Conservation (phyloP, 2,888 invertebrate species). For the Heliothis peltigera region DNA sequence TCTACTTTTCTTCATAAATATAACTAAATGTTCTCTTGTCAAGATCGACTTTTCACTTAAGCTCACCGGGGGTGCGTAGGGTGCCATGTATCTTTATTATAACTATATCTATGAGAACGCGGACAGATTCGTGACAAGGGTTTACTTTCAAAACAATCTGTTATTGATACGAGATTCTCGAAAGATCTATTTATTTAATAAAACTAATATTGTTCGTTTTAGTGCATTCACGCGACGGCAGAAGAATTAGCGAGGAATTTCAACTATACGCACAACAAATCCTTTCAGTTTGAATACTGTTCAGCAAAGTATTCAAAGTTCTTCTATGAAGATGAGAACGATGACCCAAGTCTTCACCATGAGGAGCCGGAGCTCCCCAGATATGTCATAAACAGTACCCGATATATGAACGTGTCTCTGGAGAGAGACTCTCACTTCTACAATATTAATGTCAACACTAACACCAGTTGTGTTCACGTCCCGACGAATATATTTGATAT, state of each 20-base stretch:
- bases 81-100: neutral
- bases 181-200: neutral
- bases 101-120: neutral
- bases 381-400: conserved; percentile 72
- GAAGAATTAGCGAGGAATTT: conserved; percentile 92
- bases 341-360: conserved; percentile 28
- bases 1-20: neutral
- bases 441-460: conserved; percentile 94
- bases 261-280: conserved; percentile 80
- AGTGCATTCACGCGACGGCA: conserved; percentile 94
- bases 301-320: conserved; percentile 94
- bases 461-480: conserved; percentile 96
- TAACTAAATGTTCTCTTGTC: neutral
- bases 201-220: neutral
- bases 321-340: conserved; percentile 67
- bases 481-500: conserved; percentile 97
- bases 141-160: neutral
- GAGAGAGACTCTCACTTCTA: conserved; percentile 95
- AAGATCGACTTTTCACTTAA: too few relatives aligned
- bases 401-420: conserved; percentile 90
- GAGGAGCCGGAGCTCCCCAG: conserved; percentile 63
- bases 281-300: conserved; percentile 91
- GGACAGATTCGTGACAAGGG: neutral
- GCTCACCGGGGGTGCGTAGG: neutral
- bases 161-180: neutral